These are phyloP conservation scores for Pollachius pollachius DNA, from an alignment of 2,113 vertebrate species.

Conservation along the genomic window DNA sequence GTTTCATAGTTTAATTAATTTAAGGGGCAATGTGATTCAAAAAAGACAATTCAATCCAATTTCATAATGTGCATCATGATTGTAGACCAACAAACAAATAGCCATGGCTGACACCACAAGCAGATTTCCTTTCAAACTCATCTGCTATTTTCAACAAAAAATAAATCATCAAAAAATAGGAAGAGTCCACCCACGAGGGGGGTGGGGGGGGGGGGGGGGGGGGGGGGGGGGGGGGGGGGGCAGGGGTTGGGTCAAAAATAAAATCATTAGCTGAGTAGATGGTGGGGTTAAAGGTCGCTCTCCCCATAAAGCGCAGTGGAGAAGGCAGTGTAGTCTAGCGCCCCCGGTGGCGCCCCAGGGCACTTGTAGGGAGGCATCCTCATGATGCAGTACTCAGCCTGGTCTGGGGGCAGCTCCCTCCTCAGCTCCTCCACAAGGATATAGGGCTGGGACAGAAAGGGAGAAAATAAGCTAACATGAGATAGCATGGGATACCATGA, in stretches of 20 bases:
- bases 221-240: too few species aligned
- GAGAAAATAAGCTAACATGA: neutral
- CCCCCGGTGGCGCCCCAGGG: conserved; percentile 72
- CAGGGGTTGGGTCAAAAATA: too few species aligned
- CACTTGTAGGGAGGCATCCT: conserved; percentile 86
- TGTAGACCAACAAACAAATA: too few species aligned
- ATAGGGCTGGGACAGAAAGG: conserved; percentile 74
- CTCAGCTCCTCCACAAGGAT: conserved; percentile 89
- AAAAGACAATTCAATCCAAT: neutral
- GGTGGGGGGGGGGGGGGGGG: too few species aligned
- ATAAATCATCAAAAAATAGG: too few species aligned
- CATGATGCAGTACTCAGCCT: conserved; percentile 90
- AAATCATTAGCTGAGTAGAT: neutral
- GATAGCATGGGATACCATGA: neutral
- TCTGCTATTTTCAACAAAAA: too few species aligned
- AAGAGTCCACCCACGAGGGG: neutral
- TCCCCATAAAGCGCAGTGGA: conserved; percentile 93
- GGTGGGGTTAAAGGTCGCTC: conserved; percentile 85
- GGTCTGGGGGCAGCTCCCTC: conserved; percentile 87
- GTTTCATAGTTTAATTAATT: conserved; percentile 8
- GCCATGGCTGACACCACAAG: too few species aligned
- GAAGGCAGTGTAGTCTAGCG: conserved; percentile 93
- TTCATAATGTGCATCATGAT: too few species aligned
- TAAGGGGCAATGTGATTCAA: conserved; percentile 15
- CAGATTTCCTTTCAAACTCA: too few species aligned